Conservation (phyloP, 1,140 invertebrate genomes). For the Drosophila kurseongensis region DNA sequence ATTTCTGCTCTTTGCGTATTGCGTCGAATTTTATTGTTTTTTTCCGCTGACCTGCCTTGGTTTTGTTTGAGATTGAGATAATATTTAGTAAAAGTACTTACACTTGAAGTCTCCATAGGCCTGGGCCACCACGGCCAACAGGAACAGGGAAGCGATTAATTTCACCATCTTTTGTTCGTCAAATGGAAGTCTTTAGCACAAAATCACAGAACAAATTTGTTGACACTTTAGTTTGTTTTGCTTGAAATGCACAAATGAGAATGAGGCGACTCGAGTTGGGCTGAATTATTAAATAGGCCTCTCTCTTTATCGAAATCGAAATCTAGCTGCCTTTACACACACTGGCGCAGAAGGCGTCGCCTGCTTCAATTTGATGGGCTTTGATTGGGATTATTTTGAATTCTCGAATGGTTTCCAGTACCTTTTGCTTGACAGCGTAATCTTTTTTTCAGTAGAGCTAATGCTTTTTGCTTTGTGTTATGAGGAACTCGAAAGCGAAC, state of each 20-base stretch:
- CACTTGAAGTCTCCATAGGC: conserved; percentile 68
- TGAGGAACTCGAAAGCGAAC: conserved; percentile 64
- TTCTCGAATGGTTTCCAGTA: conserved; percentile 60
- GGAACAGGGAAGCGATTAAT: conserved; percentile 62
- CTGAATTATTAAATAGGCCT: conserved; percentile 73
- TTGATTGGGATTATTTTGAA: conserved; percentile 34
- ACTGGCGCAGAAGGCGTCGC: conserved; percentile 93
- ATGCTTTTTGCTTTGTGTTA: conserved; percentile 62
- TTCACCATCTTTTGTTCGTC: conserved; percentile 75
- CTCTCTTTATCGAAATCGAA: conserved; percentile 28
- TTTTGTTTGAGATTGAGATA: conserved; percentile 48
- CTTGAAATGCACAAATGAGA: conserved; percentile 76
- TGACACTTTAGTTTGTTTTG: conserved; percentile 53
- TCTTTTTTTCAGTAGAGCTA: conserved; percentile 39
- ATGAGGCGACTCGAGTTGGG: conserved; percentile 65
- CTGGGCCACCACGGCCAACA: conserved; percentile 65
- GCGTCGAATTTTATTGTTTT: conserved; percentile 68
- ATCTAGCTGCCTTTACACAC: conserved; percentile 91
- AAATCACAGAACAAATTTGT: conserved; percentile 79
- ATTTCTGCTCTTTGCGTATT: conserved; percentile 42
- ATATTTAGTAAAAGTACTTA: conserved; percentile 46
- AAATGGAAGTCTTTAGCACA: conserved; percentile 68
- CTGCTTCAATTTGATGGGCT: conserved; percentile 65
- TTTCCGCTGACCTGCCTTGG: conserved; percentile 54
- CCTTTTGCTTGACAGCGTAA: conserved; percentile 64